phyloP scores from a whole-genome alignment of 1,140 invertebrate genomes.

The Tribolium castaneum region DNA sequence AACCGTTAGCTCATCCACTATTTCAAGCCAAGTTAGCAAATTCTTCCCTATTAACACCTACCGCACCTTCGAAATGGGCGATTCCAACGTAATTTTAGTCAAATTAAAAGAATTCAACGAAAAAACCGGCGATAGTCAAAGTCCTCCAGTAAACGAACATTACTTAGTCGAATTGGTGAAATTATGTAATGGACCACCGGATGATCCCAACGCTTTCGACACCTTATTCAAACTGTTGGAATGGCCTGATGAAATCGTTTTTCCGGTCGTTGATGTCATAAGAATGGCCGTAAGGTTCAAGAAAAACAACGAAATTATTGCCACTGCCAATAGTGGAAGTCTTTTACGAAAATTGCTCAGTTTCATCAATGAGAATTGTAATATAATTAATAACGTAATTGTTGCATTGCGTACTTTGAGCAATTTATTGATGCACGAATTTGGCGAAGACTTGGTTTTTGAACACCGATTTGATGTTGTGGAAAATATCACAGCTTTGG shows the following conservation, averaged over 20 bases:
- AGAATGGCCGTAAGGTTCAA: conserved; percentile 80
- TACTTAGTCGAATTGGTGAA: conserved; percentile 71
- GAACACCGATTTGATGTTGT: conserved; percentile 70
- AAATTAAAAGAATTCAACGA: conserved; percentile 82
- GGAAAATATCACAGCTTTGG: conserved; percentile 67
- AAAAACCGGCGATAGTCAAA: conserved; percentile 66
- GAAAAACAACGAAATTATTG: conserved; percentile 71
- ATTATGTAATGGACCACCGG: conserved; percentile 66
- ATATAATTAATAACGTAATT: conserved; percentile 77
- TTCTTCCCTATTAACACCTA: conserved; percentile 66
- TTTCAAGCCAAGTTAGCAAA: conserved; percentile 41
- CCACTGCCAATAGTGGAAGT: conserved; percentile 64
- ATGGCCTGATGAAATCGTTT: conserved; percentile 85
- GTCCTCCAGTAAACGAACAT: conserved; percentile 67
- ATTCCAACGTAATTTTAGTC: conserved; percentile 66
- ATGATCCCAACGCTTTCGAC: conserved; percentile 66
- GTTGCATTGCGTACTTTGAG: conserved; percentile 79
- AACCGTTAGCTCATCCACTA: conserved; percentile 26
- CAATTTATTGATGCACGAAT: conserved; percentile 78
- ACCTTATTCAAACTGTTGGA: conserved; percentile 75
- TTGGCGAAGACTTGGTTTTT: conserved; percentile 73
- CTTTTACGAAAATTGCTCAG: conserved; percentile 62
- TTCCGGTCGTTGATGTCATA: conserved; percentile 88
- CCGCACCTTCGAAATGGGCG: conserved; percentile 65
- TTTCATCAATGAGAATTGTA: conserved; percentile 60